Conservation (phyloP, 2,888 invertebrate species). For the Drosophila planitibia region DNA sequence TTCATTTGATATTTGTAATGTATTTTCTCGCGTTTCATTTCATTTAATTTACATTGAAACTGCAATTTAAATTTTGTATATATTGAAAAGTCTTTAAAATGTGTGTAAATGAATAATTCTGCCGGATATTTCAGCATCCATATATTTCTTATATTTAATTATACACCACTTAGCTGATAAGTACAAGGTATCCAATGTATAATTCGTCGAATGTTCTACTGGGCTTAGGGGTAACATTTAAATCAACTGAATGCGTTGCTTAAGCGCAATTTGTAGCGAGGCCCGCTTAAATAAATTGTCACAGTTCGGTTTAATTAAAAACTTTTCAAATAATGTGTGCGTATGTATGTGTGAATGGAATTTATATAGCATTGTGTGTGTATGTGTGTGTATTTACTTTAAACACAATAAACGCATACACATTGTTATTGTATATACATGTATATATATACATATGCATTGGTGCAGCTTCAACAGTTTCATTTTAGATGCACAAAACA, state of each 20-base stretch:
- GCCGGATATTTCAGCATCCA: background rate
- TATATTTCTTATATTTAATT: background rate
- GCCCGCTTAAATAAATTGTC: slow-evolving; percentile 79
- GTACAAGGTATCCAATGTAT: background rate
- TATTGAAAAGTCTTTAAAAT: background rate
- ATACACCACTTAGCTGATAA: background rate
- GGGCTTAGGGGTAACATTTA: slow-evolving; percentile 40
- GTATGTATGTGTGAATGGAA: slow-evolving; percentile 17
- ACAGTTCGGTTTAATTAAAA: slow-evolving; percentile 75
- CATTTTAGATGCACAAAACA: slow-evolving; percentile 53
- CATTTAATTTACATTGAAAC: background rate
- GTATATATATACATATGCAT: slow-evolving; percentile 9
- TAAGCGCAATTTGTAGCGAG: slow-evolving; percentile 59
- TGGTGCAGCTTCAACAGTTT: slow-evolving; percentile 64
- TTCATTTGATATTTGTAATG: no score
- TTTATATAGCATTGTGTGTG: slow-evolving; percentile 24
- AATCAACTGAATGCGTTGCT: slow-evolving; percentile 56
- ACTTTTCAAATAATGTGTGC: slow-evolving; percentile 49
- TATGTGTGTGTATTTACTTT: slow-evolving; percentile 33
- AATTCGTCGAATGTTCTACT: background rate
- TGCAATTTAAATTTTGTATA: background rate
- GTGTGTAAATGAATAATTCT: background rate
- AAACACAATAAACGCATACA: slow-evolving; percentile 74
- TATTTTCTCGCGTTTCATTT: background rate
- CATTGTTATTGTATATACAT: slow-evolving; percentile 31